Evolutionary conservation across 2,888 invertebrate genomes (phyloP).

Genomic region (Lithophane semibrunnea): DNA sequence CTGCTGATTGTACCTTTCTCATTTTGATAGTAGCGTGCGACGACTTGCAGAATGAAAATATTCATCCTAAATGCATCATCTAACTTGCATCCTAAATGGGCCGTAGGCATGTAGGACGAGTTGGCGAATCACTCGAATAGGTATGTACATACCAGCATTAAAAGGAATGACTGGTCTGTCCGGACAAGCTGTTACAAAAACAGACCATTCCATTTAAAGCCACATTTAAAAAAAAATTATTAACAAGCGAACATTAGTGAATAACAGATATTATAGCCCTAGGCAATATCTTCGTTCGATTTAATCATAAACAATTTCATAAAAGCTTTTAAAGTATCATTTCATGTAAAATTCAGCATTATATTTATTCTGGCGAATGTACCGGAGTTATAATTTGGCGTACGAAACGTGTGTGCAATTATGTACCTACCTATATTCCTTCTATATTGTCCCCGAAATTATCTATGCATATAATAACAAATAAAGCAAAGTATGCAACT

Average conservation of each 20-base stretch:
- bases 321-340: not conserved
- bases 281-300: not conserved
- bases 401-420: slow-evolving; percentile 19
- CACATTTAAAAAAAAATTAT: not conserved
- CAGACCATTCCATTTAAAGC: slow-evolving; percentile 7
- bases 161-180: not conserved
- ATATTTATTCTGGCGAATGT: slow-evolving; percentile 1
- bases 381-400: not conserved
- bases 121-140: no score
- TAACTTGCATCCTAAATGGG: no score
- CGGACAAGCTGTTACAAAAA: not conserved
- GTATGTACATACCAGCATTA: not conserved
- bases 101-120: no score
- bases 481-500: slow-evolving; percentile 47
- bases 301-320: not conserved
- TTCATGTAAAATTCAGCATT: not conserved
- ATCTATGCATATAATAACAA: slow-evolving; percentile 9
- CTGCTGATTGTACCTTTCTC: no score
- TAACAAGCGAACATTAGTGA: not conserved
- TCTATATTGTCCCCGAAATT: slow-evolving; percentile 6
- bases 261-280: not conserved
- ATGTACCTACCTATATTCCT: not conserved
- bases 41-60: no score
- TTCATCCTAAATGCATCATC: no score
- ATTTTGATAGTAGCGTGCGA: no score